These are phyloP conservation scores for Tapirus terrestris DNA, from an alignment of 2,113 vertebrate species.

Conservation along the genomic window DNA sequence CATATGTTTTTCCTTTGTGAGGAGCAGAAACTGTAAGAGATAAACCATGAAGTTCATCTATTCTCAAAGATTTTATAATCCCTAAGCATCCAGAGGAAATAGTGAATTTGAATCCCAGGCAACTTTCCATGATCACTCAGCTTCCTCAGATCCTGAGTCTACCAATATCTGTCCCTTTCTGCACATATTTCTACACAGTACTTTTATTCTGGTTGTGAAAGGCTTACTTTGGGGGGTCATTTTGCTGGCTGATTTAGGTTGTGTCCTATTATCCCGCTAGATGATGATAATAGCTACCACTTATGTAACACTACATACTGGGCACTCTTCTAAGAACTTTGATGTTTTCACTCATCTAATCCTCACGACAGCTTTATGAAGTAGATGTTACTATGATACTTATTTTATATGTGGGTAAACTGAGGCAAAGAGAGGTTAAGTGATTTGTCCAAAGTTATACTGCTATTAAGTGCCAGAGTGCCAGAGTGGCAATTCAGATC, in stretches of 20 bases:
- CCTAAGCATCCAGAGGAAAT: neutral
- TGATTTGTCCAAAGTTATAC: neutral
- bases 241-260: slow-evolving; percentile 23
- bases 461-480: neutral
- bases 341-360: neutral
- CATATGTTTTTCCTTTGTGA: neutral
- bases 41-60: neutral
- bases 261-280: neutral
- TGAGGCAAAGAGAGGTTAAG: neutral
- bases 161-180: neutral
- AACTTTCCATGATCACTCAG: neutral
- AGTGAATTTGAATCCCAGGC: neutral
- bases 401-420: slow-evolving; percentile 26
- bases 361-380: neutral
- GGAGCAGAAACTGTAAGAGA: neutral
- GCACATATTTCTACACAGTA: neutral
- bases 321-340: neutral
- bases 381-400: neutral
- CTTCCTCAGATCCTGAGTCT: neutral
- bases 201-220: neutral
- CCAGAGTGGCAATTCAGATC: neutral
- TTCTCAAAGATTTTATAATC: neutral
- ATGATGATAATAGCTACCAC: neutral
- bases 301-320: neutral
- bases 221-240: neutral